Percentiles rank a stretch among this genome's conserved stretches.
Evolutionary conservation across 2,797 vertebrate species (phyloP).

Genomic region (Enteromius mattozi): DNA sequence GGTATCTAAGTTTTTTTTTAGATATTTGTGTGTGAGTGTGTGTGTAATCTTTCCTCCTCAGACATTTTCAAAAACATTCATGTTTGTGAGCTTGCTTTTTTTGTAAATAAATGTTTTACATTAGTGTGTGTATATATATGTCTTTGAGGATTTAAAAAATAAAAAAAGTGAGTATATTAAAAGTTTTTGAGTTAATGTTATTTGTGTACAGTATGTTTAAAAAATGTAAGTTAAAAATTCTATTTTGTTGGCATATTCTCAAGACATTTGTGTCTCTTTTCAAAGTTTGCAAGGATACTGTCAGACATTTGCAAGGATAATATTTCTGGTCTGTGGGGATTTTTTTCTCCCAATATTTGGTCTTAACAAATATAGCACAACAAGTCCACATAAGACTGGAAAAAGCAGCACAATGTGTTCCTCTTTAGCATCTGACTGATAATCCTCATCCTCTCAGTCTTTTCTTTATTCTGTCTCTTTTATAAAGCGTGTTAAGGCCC

Average conservation of each 20-base stretch:
- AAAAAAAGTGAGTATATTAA: neutral
- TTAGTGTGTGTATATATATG: neutral
- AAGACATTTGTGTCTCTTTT: neutral
- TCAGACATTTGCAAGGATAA: neutral
- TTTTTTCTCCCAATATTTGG: neutral
- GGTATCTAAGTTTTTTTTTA: neutral
- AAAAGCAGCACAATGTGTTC: neutral
- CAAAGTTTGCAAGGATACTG: neutral
- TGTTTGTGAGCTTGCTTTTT: neutral
- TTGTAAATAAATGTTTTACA: neutral
- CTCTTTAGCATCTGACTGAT: constrained; percentile 7
- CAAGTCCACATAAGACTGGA: neutral
- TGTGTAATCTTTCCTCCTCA: too few relatives aligned
- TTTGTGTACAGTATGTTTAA: neutral
- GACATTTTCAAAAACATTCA: too few relatives aligned
- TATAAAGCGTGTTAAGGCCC: neutral
- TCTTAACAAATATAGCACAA: neutral
- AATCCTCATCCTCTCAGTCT: constrained; percentile 21
- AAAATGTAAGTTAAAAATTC: neutral
- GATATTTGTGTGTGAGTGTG: neutral
- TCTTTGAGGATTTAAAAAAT: neutral
- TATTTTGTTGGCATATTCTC: neutral
- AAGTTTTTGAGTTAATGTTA: neutral
- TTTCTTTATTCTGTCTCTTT: neutral
- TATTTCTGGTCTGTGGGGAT: neutral